phyloP scores from a whole-genome alignment of 2,797 vertebrate genomes.

The Brachyalestes nurse region DNA sequence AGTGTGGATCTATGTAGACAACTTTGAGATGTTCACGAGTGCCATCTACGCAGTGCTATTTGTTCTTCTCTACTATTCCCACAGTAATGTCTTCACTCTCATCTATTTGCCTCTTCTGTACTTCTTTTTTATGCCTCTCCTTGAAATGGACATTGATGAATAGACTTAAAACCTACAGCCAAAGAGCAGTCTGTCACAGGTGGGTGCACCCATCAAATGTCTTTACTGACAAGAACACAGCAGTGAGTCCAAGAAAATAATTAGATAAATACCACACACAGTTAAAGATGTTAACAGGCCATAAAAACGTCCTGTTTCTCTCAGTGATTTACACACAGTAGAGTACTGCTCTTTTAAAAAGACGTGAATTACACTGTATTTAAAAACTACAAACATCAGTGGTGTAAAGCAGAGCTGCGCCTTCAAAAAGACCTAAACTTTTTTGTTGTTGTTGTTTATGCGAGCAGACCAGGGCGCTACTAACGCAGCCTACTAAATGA shows the following conservation, averaged over 20 bases:
- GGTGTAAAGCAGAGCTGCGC: constrained; percentile 65
- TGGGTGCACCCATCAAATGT: constrained; percentile 21
- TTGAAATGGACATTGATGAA: constrained; percentile 28
- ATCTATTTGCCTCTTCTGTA: neutral
- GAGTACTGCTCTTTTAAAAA: constrained; percentile 66
- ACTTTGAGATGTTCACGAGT: neutral
- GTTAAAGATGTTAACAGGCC: constrained; percentile 76
- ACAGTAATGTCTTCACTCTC: neutral
- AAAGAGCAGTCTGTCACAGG: constrained; percentile 34
- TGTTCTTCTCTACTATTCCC: neutral
- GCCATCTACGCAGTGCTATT: neutral
- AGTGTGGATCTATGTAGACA: constrained; percentile 3
- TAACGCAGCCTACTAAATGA: constrained; percentile 67
- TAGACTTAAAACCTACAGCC: neutral
- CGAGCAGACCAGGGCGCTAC: constrained; percentile 69
- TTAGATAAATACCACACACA: constrained; percentile 75
- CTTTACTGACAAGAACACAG: constrained; percentile 20
- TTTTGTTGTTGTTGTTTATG: constrained; percentile 58
- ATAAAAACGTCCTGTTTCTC: constrained; percentile 75
- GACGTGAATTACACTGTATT: constrained; percentile 45
- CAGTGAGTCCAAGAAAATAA: constrained; percentile 67
- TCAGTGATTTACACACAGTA: constrained; percentile 75
- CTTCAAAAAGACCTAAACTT: constrained; percentile 69
- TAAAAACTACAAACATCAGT: constrained; percentile 38
- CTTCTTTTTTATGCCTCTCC: neutral